A percentile compares a stretch with the other conserved stretches of the same genome.
Conservation (phyloP, 1,140 invertebrate species). For the Diorhabda carinulata region DNA sequence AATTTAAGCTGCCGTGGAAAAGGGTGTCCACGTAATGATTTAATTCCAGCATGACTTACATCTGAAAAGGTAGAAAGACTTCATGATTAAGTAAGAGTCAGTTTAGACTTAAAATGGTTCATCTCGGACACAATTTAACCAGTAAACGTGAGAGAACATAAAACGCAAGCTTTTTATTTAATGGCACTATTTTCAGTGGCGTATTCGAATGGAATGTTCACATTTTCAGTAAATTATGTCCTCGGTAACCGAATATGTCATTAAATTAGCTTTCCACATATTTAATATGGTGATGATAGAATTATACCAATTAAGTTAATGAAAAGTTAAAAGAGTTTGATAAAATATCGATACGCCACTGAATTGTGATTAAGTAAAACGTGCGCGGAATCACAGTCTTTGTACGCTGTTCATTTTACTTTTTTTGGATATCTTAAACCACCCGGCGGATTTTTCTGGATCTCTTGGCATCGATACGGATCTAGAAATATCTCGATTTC, state of each 20-base stretch:
- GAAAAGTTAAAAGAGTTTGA: too few relatives aligned
- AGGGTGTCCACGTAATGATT: too few relatives aligned
- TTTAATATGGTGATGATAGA: too few relatives aligned
- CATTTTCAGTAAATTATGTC: constrained; percentile 14
- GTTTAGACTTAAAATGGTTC: constrained; percentile 22
- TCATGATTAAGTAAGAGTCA: neutral
- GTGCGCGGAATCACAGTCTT: constrained; percentile 30
- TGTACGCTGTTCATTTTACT: constrained; percentile 54
- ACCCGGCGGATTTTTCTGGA: constrained; percentile 64
- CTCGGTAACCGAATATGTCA: constrained; percentile 8
- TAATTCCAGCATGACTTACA: too few relatives aligned
- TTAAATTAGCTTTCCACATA: too few relatives aligned
- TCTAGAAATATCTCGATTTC: constrained; percentile 50
- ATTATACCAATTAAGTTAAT: too few relatives aligned
- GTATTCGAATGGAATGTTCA: neutral
- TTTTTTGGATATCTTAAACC: constrained; percentile 62
- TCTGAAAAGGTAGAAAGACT: too few relatives aligned
- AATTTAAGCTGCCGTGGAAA: too few relatives aligned
- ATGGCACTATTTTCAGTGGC: constrained; percentile 15
- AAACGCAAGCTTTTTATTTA: neutral
- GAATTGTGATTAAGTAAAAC: constrained; percentile 4
- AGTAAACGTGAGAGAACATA: constrained; percentile 39
- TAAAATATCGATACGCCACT: constrained; percentile 8
- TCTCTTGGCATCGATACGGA: constrained; percentile 68
- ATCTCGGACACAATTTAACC: constrained; percentile 37